Conservation (phyloP, 2,113 vertebrate species). For the Tupaia chinensis region DNA sequence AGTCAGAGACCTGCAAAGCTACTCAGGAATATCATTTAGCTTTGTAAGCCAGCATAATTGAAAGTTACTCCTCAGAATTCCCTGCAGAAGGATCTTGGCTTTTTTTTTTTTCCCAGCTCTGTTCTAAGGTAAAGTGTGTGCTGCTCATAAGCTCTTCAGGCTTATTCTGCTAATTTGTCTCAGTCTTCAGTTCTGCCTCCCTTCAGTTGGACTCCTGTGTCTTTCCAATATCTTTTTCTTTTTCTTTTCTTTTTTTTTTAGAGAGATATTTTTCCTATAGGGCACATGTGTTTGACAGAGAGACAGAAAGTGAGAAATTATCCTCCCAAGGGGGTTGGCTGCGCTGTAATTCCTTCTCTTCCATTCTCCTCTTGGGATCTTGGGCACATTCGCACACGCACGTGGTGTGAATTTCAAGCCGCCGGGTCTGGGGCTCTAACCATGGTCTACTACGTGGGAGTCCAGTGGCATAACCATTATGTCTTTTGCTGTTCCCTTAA, state of each 20-base stretch:
- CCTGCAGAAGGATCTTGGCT: background rate
- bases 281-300: too few species aligned
- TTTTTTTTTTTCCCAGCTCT: background rate
- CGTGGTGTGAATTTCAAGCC: too few species aligned
- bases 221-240: background rate
- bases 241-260: background rate
- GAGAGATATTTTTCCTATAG: background rate
- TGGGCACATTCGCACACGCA: too few species aligned
- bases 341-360: too few species aligned
- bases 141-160: background rate
- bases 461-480: too few species aligned
- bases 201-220: background rate
- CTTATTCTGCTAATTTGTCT: background rate
- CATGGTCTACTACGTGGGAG: too few species aligned
- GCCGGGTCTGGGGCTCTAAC: too few species aligned
- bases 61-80: background rate
- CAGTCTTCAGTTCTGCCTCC: background rate
- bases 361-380: too few species aligned
- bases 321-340: too few species aligned
- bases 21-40: background rate
- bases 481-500: too few species aligned
- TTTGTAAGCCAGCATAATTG: slow-evolving; percentile 12
- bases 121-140: background rate
- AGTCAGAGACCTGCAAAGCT: background rate
- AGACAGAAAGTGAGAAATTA: too few species aligned